These are phyloP conservation scores for Novumbra hubbsi DNA, from an alignment of 2,797 vertebrate species.

Conservation along the genomic window DNA sequence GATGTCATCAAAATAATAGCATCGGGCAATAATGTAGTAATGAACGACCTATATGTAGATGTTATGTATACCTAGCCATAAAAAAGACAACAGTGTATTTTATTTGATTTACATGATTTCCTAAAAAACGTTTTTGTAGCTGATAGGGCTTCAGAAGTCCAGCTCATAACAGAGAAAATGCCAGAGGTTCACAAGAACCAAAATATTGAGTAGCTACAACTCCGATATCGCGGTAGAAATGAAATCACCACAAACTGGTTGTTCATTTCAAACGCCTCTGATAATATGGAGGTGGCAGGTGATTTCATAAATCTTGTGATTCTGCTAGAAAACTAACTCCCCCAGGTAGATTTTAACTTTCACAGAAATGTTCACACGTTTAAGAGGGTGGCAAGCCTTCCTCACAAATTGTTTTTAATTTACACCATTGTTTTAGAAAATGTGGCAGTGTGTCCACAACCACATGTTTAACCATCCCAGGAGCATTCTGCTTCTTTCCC, in stretches of 20 bases:
- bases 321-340: constrained; percentile 45
- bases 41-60: constrained; percentile 4
- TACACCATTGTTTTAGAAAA: too few species aligned
- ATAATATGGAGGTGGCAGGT: constrained; percentile 31
- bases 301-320: constrained; percentile 53
- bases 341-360: constrained; percentile 55
- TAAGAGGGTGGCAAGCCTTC: too few species aligned
- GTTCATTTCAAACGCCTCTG: constrained; percentile 10
- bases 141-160: neutral
- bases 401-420: too few species aligned
- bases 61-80: constrained; percentile 7
- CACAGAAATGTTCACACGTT: constrained; percentile 47
- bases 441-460: too few species aligned
- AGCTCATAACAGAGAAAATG: neutral
- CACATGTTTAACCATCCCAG: too few species aligned
- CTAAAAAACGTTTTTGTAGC: neutral
- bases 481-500: too few species aligned
- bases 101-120: constrained; percentile 10
- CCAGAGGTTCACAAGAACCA: neutral
- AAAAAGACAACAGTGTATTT: neutral
- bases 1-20: neutral
- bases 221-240: neutral
- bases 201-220: constrained; percentile 14
- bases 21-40: too few species aligned
- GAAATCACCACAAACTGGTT: neutral